A percentile compares a stretch with the other conserved stretches of the same genome.
Evolutionary conservation across 2,113 vertebrate species (phyloP).

Genomic region (Tautogolabrus adspersus): DNA sequence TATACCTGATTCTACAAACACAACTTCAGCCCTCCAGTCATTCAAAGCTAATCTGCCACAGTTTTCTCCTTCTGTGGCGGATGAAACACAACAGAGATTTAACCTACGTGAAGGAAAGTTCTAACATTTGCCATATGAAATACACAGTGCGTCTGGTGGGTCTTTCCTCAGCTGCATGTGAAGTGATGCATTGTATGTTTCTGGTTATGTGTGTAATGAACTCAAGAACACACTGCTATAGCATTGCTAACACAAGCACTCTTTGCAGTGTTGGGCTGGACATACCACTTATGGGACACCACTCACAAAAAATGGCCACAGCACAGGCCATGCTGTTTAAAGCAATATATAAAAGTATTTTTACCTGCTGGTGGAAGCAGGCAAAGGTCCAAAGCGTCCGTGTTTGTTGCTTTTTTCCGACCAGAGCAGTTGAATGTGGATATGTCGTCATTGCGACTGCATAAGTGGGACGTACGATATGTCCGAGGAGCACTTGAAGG

Average conservation of each 20-base stretch:
- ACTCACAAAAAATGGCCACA: neutral
- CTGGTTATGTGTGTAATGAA: constrained; percentile 1
- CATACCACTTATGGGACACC: neutral
- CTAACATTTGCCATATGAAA: neutral
- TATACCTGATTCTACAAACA: constrained; percentile 42
- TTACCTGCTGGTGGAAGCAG: neutral
- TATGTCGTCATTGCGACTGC: no score
- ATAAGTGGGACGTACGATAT: no score
- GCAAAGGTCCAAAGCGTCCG: no score
- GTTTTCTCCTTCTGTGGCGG: neutral
- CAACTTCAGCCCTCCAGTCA: neutral
- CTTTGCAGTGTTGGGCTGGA: neutral
- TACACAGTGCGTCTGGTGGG: neutral
- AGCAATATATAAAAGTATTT: neutral
- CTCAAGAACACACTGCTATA: neutral
- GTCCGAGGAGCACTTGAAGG: no score
- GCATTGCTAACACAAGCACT: neutral
- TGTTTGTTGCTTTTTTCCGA: no score
- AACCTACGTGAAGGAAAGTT: neutral
- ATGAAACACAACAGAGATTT: neutral
- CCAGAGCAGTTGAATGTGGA: no score
- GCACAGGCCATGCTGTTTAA: neutral
- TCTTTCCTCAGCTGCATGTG: constrained; percentile 3
- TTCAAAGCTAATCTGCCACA: neutral
- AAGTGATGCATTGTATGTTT: constrained; percentile 25